Percentiles rank a stretch among this genome's conserved stretches.
These are phyloP conservation scores for Lagopus muta DNA, from an alignment of 2,113 vertebrate genomes.

Conservation along the genomic window DNA sequence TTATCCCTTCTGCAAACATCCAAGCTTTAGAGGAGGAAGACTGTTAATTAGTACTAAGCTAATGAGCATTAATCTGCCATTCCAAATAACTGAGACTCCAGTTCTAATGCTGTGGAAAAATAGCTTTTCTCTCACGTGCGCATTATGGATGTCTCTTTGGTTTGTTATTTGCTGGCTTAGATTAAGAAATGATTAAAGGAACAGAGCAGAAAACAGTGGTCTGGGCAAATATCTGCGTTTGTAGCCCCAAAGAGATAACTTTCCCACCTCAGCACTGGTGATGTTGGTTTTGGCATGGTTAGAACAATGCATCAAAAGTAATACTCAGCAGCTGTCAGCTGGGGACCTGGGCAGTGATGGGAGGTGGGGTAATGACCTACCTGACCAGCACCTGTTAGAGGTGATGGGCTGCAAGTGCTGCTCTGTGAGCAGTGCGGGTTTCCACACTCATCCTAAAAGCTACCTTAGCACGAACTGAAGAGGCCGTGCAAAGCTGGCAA, in stretches of 20 bases:
- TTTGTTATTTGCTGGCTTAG: conserved; percentile 7
- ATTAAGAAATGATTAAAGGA: conserved; percentile 2
- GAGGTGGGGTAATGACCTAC: background rate
- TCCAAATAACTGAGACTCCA: background rate
- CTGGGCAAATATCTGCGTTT: background rate
- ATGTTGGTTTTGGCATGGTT: background rate
- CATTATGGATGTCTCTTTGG: background rate
- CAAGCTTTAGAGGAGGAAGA: background rate
- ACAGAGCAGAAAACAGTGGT: background rate
- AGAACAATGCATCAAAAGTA: conserved; percentile 2
- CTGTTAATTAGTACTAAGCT: conserved; percentile 16
- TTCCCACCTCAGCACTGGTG: background rate
- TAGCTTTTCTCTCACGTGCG: background rate
- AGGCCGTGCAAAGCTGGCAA: background rate
- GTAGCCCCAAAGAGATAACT: background rate
- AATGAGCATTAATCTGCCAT: background rate
- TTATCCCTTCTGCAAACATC: background rate
- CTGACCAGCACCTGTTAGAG: background rate
- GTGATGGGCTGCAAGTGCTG: background rate
- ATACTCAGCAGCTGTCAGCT: background rate
- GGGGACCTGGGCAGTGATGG: background rate
- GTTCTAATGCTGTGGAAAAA: background rate
- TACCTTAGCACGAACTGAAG: background rate
- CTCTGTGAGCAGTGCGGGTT: background rate
- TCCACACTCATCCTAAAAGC: background rate